Evolutionary conservation across 1,140 invertebrate genomes (phyloP), one percentile per base, ranked within the genome.

Genomic region (Drosophila obscura): DNA sequence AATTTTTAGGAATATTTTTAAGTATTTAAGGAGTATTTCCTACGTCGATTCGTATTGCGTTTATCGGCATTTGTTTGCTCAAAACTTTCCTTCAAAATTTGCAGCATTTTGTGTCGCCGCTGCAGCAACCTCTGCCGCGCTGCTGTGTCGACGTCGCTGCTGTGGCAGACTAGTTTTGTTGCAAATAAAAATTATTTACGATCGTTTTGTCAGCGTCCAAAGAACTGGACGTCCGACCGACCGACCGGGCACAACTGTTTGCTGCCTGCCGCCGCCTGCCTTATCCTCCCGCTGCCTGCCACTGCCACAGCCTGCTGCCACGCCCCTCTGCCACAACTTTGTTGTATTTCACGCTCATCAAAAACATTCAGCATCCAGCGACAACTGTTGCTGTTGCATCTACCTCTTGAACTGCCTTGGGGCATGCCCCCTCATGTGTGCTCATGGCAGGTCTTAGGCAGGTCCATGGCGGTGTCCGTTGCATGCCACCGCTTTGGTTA

Each of bases 151-250:
- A 46, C 50, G 63, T n/a, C 76, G 53, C 83, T 67, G 83, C 52
- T 51, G 19, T 4, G 57, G 53, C 67, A 82, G 83, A 85, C 82
- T 85, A 82, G 83, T 87, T 87, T 88, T 51, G 83, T 80, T 88
- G 82, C 79, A 88, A 83, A 88, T 87, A 87, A 88, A 87, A 87
- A 87, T 87, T 88, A 87, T 87, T 87, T 87, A 87, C 83, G 83
- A 87, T 87, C 83, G 79, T 87, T 87, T 87, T 87, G 83, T 87
- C 83, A 87, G 79, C 64, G 60, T 60, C 59, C 65, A 75, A 55
- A 84, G 81, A 84, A 84, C 81, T 85, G 80, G 64, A 77, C 53
- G 66, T 24, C 24, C 13, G 35, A 26, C 64, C 52, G 39, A 68
- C 15, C 66, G 44, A 9, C 8, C 31, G 26, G 7, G 1, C 9